A percentile compares a stretch with the other conserved stretches of the same genome.
Conservation (phyloP, 2,888 invertebrate genomes). For the Vanessa cardui region DNA sequence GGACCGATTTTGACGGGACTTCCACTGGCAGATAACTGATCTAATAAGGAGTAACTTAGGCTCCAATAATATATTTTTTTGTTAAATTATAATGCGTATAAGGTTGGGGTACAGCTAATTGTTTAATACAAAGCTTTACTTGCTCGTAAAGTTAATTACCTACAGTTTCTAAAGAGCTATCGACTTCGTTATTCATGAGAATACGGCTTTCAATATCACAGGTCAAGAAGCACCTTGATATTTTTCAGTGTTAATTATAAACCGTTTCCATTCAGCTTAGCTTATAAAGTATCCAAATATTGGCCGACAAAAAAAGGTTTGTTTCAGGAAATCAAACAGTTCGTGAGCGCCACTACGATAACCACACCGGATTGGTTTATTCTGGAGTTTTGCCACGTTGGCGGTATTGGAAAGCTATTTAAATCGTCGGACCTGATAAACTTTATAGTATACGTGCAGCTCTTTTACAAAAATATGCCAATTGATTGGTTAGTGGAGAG, state of each 20-base stretch:
- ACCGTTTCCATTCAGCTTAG: not conserved
- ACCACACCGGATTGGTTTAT: slow-evolving; percentile 91
- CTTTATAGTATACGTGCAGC: slow-evolving; percentile 95
- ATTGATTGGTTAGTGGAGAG: slow-evolving; percentile 98
- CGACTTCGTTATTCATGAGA: not conserved
- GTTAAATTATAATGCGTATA: too few species aligned
- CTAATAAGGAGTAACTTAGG: too few species aligned
- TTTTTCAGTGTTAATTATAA: not conserved
- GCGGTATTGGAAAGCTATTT: slow-evolving; percentile 98
- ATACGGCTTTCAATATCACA: not conserved
- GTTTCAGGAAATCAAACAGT: slow-evolving; percentile 63
- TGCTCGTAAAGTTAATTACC: not conserved
- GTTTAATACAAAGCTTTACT: not conserved
- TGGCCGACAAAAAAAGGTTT: not conserved
- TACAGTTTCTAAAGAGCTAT: not conserved
- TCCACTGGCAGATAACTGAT: too few species aligned
- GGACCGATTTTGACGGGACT: too few species aligned
- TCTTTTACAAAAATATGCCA: slow-evolving; percentile 98
- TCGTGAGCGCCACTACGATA: slow-evolving; percentile 48
- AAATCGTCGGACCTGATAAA: slow-evolving; percentile 92
- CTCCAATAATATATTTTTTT: too few species aligned
- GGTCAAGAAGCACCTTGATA: not conserved
- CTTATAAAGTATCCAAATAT: slow-evolving; percentile 5
- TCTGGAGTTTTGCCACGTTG: slow-evolving; percentile 95
- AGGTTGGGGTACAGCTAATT: too few species aligned